Evolutionary conservation across 2,888 invertebrate genomes (phyloP), one percentile per base, ranked within the genome.

Genomic region (Calameuta pallipes): DNA sequence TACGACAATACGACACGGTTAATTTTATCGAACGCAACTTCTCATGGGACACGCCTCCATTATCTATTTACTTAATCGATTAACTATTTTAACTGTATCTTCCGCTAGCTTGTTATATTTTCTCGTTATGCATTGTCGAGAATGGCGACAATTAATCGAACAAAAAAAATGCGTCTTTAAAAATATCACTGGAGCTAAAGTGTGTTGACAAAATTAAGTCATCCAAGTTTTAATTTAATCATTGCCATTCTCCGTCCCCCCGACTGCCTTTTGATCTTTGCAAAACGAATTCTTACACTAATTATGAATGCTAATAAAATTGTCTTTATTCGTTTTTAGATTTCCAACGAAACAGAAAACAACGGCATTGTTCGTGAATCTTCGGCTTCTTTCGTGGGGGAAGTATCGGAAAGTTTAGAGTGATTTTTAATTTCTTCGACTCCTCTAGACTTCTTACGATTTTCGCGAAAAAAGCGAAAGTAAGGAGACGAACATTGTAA

Each of bases 1-100:
- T 84, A 85, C 79, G 80, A 83, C 71, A 83, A 75, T 79, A 69
- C 56, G 56, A 56, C 23, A 56, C 23, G 56, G 6, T 56, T 56
- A 56, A 56, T 56, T 56, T 56, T 56, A 56, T 56, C 23, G 56
- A 56, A 56, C 56, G 56, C 56, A 23, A 56, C 23, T 56, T 56
- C 23, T 56, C 56, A 23, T 15, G 56, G 9, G 56, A 56, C 56
- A 56, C 56, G 56, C 56, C 56, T 56, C 23, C 56, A 23, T 23
- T 56, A 56, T 9, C 9, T 56, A 56, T 56, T 56, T 56, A 56
- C 23, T 56, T 56, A 56, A 56, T 56, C 56, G 56, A 56, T 56
- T 56, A 56, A 56, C 2, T 56, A 56, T 23, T 56, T 23, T 23
- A 56, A 56, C 56, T 56, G 56, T 56, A 56, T 23, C 56, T 56